These are phyloP conservation scores for Actinernus sp. DNA, from an alignment of 92 coral and sea anemone genomes.

Conservation along the genomic window DNA sequence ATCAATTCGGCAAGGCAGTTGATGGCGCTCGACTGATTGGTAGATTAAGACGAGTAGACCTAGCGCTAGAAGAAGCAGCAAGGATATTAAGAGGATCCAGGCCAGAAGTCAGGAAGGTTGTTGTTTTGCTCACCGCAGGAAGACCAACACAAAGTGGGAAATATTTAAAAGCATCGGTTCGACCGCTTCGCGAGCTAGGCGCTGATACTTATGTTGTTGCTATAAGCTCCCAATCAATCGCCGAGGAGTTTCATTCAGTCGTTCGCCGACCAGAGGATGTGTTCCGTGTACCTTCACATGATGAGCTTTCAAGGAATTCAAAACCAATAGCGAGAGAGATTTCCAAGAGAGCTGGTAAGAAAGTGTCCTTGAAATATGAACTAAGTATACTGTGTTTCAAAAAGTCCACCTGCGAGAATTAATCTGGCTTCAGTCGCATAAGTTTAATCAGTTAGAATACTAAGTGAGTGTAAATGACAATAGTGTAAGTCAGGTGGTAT, in stretches of 20 bases:
- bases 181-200: conserved; percentile 43
- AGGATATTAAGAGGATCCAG: conserved; percentile 38
- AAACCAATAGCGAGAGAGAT: conserved; percentile 24
- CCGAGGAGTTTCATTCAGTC: conserved; percentile 31
- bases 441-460: too few relatives aligned
- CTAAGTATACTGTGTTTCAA: too few relatives aligned
- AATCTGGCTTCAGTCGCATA: too few relatives aligned
- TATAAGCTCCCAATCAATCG: conserved; percentile 44
- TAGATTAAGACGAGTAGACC: conserved; percentile 51
- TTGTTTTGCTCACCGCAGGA: conserved; percentile 56
- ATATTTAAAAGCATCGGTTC: conserved; percentile 23
- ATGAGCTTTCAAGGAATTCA: conserved; percentile 10
- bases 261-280: conserved; percentile 35
- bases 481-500: too few relatives aligned
- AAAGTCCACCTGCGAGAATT: too few relatives aligned
- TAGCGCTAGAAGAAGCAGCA: conserved; percentile 48
- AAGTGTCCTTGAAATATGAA: too few relatives aligned
- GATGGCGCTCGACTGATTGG: conserved; percentile 34
- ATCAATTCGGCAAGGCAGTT: conserved; percentile 53
- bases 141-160: conserved; percentile 12
- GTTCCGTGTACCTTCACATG: conserved; percentile 26
- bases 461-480: too few relatives aligned
- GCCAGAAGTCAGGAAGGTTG: conserved; percentile 28
- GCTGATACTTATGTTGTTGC: conserved; percentile 58
- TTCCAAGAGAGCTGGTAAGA: conserved; percentile 34